phyloP scores from a whole-genome alignment of 2,113 vertebrate species.

The Riparia riparia region DNA sequence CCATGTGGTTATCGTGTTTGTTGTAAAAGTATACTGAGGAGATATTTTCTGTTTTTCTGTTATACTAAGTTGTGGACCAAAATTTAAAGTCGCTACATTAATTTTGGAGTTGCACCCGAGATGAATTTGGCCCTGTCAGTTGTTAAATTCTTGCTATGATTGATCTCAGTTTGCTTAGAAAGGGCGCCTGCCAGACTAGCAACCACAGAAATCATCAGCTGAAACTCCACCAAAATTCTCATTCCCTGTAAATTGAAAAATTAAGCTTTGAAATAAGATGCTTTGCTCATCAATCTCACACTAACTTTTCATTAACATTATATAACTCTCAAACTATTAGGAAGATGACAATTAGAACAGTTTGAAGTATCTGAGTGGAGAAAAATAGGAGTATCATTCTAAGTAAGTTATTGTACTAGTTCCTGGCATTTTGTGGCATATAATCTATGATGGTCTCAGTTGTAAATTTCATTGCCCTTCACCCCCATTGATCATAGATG shows the following conservation, averaged over 20 bases:
- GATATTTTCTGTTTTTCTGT: slow-evolving; percentile 20
- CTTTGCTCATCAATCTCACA: slow-evolving; percentile 41
- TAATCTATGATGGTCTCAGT: not conserved
- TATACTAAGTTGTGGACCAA: not conserved
- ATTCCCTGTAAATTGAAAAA: slow-evolving; percentile 52
- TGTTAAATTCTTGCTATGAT: slow-evolving; percentile 49
- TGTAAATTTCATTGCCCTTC: not conserved
- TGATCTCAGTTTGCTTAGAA: slow-evolving; percentile 41
- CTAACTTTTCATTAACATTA: slow-evolving; percentile 19
- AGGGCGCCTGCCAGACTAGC: not conserved
- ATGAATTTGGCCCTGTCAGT: slow-evolving; percentile 24
- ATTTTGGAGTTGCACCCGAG: slow-evolving; percentile 19
- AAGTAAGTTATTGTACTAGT: not conserved
- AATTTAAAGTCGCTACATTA: not conserved
- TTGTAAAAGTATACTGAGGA: not conserved
- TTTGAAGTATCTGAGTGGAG: not conserved
- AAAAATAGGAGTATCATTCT: not conserved
- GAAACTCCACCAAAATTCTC: slow-evolving; percentile 26
- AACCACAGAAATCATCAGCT: slow-evolving; percentile 49
- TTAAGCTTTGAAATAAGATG: slow-evolving; percentile 48
- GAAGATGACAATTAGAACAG: not conserved
- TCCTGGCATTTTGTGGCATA: not conserved
- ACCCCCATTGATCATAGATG: not conserved
- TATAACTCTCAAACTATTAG: slow-evolving; percentile 17
- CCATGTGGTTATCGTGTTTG: not conserved